phyloP scores from a whole-genome alignment of 1,140 invertebrate species.

The Drepana arcuata region DNA sequence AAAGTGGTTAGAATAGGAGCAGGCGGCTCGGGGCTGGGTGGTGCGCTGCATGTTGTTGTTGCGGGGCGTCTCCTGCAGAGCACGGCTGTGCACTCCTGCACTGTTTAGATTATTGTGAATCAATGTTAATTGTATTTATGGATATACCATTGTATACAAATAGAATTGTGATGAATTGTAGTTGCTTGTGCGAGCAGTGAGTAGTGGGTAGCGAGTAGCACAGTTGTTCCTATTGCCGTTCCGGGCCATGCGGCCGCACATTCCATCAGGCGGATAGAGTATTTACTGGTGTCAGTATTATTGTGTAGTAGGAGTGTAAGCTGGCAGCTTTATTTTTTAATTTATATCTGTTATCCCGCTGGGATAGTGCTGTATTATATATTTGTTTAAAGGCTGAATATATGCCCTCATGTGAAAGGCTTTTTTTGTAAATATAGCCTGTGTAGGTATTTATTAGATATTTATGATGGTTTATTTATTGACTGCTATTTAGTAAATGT shows the following conservation, averaged over 20 bases:
- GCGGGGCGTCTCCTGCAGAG: constrained; percentile 3
- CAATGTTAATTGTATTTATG: constrained; percentile 61
- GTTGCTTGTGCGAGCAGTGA: constrained; percentile 31
- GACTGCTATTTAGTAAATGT: constrained; percentile 70
- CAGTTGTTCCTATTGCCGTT: constrained; percentile 47
- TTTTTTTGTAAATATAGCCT: constrained; percentile 68
- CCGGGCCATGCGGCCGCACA: constrained; percentile 42
- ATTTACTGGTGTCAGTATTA: constrained; percentile 70
- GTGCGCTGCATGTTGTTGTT: constrained; percentile 51
- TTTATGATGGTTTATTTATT: constrained; percentile 72
- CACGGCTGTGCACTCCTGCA: constrained; percentile 14
- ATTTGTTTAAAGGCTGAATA: constrained; percentile 61
- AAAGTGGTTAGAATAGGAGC: constrained; percentile 4
- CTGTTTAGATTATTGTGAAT: constrained; percentile 38
- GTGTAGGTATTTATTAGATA: constrained; percentile 72
- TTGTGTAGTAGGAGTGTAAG: constrained; percentile 67
- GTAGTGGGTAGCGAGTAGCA: constrained; percentile 46
- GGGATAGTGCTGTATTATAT: constrained; percentile 69
- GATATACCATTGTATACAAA: constrained; percentile 46
- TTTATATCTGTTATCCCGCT: constrained; percentile 65
- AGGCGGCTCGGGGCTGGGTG: background rate
- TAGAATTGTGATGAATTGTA: constrained; percentile 51
- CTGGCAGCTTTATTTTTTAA: constrained; percentile 69
- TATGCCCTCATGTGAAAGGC: constrained; percentile 52
- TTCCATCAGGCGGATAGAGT: constrained; percentile 60